phyloP scores from a whole-genome alignment of 2,113 vertebrate genomes.

The Oncorhynchus tshawytscha region DNA sequence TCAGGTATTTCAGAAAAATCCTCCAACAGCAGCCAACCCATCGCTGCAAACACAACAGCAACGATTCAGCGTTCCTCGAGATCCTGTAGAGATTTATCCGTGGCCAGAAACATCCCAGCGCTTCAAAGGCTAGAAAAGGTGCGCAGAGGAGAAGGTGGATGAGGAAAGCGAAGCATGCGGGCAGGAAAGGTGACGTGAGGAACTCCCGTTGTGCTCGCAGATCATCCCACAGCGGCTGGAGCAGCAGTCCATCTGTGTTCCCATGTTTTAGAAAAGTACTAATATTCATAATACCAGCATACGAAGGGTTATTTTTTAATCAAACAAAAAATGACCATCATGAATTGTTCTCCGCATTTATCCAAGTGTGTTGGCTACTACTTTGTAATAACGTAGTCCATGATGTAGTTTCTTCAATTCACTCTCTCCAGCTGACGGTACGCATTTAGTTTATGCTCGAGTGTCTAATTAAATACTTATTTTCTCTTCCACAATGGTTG shows the following conservation, averaged over 20 bases:
- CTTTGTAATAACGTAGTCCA: neutral
- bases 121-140: conserved; percentile 67
- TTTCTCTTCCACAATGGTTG: neutral
- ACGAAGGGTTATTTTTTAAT: too few species aligned
- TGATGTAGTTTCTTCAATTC: neutral
- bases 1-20: conserved; percentile 53
- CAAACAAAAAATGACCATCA: too few species aligned
- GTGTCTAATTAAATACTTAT: neutral
- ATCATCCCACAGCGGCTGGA: conserved; percentile 65
- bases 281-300: conserved; percentile 6
- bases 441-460: neutral
- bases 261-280: conserved; percentile 7
- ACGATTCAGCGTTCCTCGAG: conserved; percentile 16
- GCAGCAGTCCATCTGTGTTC: conserved; percentile 1
- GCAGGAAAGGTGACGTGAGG: conserved; percentile 51
- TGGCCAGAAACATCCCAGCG: conserved; percentile 33
- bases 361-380: neutral
- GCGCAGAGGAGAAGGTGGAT: conserved; percentile 62
- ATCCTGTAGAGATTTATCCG: conserved; percentile 60
- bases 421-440: neutral
- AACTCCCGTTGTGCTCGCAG: conserved; percentile 36
- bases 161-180: conserved; percentile 54
- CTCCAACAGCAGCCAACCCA: conserved; percentile 59
- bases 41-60: conserved; percentile 14
- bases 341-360: too few species aligned